A percentile compares a stretch with the other conserved stretches of the same genome.
phyloP scores from a whole-genome alignment of 2,797 vertebrate species.

The Melopsittacus undulatus region DNA sequence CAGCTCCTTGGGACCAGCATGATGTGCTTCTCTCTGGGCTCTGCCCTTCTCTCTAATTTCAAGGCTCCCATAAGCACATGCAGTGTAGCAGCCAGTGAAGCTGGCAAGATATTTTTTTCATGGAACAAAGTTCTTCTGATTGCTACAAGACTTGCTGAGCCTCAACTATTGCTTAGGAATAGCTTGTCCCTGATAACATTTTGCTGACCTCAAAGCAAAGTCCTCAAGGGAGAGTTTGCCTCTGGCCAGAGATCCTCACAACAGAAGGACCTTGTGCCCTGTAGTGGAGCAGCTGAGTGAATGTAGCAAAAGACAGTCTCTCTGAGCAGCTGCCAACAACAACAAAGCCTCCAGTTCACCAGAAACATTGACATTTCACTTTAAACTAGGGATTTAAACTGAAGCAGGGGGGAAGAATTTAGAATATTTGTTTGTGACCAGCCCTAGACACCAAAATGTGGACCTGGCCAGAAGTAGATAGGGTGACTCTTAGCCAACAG shows the following conservation, averaged over 20 bases:
- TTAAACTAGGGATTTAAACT: neutral
- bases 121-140: neutral
- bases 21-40: neutral
- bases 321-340: neutral
- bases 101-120: neutral
- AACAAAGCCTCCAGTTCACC: neutral
- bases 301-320: neutral
- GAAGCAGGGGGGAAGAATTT: neutral
- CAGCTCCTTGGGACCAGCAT: neutral
- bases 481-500: neutral
- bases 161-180: neutral
- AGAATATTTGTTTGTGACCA: neutral
- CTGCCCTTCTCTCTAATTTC: neutral
- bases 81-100: neutral
- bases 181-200: neutral
- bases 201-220: conserved; percentile 8
- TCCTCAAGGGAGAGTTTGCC: neutral
- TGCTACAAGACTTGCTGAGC: neutral
- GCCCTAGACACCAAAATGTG: neutral
- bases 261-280: neutral
- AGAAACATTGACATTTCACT: neutral
- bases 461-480: neutral
- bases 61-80: neutral
- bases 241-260: neutral
- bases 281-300: neutral